phyloP scores from a whole-genome alignment of 2,113 vertebrate species.

The Emydura subglobosa region DNA sequence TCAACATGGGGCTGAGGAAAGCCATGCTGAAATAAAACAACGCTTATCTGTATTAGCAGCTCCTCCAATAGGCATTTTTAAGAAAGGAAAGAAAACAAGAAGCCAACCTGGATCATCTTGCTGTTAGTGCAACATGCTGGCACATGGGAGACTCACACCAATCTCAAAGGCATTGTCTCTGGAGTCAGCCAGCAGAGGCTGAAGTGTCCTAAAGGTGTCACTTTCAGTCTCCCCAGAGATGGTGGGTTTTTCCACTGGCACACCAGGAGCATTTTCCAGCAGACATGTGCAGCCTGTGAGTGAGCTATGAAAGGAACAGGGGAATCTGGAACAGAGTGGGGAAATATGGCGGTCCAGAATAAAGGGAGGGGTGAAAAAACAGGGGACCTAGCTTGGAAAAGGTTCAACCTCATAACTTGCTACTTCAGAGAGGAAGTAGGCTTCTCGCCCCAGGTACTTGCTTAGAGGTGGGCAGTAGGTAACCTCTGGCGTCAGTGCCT shows the following conservation, averaged over 20 bases:
- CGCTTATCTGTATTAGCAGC: not conserved
- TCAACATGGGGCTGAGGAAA: conserved; percentile 24
- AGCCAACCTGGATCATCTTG: not conserved
- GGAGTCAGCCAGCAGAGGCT: conserved; percentile 37
- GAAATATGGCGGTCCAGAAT: not conserved
- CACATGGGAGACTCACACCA: not conserved
- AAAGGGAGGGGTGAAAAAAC: not conserved
- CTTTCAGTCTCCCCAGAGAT: conserved; percentile 3
- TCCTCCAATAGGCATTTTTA: not conserved
- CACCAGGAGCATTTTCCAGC: conserved; percentile 24
- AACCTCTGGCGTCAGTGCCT: conserved; percentile 26
- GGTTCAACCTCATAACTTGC: conserved; percentile 14
- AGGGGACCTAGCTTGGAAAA: conserved; percentile 3
- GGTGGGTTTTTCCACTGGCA: not conserved
- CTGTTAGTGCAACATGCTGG: not conserved
- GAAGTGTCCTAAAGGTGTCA: not conserved
- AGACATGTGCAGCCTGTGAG: conserved; percentile 15
- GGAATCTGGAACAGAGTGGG: not conserved
- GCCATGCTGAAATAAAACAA: not conserved
- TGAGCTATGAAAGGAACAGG: conserved; percentile 34
- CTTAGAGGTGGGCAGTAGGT: conserved; percentile 1
- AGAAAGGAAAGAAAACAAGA: not conserved
- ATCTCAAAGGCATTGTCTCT: not conserved
- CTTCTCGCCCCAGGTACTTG: conserved; percentile 21
- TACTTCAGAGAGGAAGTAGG: conserved; percentile 22